Base-by-base conservation (phyloP, 2,888 invertebrate species). In the Conops quadrifasciatus region DNA sequence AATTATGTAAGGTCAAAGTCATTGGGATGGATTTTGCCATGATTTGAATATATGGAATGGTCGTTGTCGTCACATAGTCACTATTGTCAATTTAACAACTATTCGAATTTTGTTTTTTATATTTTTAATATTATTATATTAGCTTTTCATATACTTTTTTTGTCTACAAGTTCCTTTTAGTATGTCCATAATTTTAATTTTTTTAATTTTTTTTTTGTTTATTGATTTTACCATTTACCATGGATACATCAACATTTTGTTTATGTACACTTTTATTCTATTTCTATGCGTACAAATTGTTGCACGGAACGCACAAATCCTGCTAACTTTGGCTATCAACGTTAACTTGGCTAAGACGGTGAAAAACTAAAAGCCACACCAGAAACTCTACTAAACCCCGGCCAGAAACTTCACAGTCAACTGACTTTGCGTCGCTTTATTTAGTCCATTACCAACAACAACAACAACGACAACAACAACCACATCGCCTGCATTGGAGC, bases 341-440 rank as follows among this genome's bases (percentile, higher is more conserved):
- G 11, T 36, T 30, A 65, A 65, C 51, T 65, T 30, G 67, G 59
- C 28, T 58, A 58, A 45, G 36, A 45, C 68, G 24, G 9, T 19
- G 30, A 19, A 63, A 62, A 63, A 67, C 49, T 45, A 62, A 64
- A 69, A 59, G 11, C 64, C 64, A 64, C 28, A 53, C 65, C 68
- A 74, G 65, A 67, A 74, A 72, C 68, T 74, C 36, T 60, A 28
- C 53, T 28, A 45, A 67, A 53, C 70, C 70, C 43, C 64, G n/a
- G 36, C 59, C 36, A 58, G 19, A 63, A 72, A 72, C 72, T 71
- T 75, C 47, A 66, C 62, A 74, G 65, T 64, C 70, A 72, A 66
- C 60, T 71, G 71, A 72, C 70, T 78, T 75, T 76, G 74, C 72
- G 28, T 45, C 45, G 47, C 63, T 63, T 26, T 43, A 43, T 45